Evolutionary conservation across 1,140 invertebrate species (phyloP), one percentile per base, ranked within the genome.

Genomic region (Riptortus pedestris): DNA sequence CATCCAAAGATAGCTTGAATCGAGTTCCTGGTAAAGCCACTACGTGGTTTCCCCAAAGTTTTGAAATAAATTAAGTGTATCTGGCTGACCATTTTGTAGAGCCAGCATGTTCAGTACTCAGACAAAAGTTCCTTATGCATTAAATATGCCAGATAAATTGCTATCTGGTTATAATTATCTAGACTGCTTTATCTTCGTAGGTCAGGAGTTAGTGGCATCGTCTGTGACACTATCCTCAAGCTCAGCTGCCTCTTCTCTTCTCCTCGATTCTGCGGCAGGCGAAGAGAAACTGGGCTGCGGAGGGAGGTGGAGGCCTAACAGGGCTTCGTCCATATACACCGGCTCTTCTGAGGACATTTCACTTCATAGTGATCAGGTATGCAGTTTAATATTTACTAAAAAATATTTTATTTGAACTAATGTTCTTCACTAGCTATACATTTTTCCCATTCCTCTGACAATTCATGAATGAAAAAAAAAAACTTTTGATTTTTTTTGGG

Each of bases 341-440:
- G 89, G 91, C 70, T 89, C 86, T 68, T 88, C 85, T 12, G 90
- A 91, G 72, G 89, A 91, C 72, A 83, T 91, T 20, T 88, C 87
- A 7, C 24, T 55, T 22, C 51, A 55, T 14, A 55, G 51, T 55
- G 51, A 55, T 9, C 51, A 55, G 51, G 51, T 55, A 55, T 24
- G 5, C 14, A 38, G 5, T 7, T 38, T 38, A 7, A 38, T 38
- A 87, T 86, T 69, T 75, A 12, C 26, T 59, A 18, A 4, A 12
- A 59, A 12, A 26, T 59, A 9, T 18, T 29, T 18, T 11, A 18
- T 18, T 18, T 16, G 16, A 11, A 11, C 16, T 18, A 18, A 52
- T 52, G 24, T 52, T 43, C 38, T 12, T 43, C 38, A 12, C 11
- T 43, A 43, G 38, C 38, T n/a, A n/a, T n/a, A n/a, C n/a, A n/a